A percentile compares a stretch with the other conserved stretches of the same genome.
Evolutionary conservation across 2,113 vertebrate genomes (phyloP).

Genomic region (Amphiprion percula): DNA sequence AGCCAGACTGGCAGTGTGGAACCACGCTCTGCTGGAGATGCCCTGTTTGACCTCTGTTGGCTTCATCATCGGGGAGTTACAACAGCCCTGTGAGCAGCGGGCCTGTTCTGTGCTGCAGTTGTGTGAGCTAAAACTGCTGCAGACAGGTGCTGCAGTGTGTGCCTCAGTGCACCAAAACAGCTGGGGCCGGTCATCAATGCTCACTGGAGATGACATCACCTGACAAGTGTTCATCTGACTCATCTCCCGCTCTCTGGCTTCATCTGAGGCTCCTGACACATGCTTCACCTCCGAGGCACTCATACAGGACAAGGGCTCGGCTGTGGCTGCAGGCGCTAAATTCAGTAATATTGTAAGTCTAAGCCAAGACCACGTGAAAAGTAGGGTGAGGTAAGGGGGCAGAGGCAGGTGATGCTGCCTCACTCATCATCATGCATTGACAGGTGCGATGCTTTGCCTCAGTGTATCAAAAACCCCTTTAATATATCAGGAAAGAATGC

Average conservation of each 20-base stretch:
- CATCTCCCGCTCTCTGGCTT: slow-evolving; percentile 71
- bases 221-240: slow-evolving; percentile 83
- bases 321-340: slow-evolving; percentile 18
- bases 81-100: slow-evolving; percentile 52
- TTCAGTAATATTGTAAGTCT: slow-evolving; percentile 36
- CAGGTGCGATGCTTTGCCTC: slow-evolving; percentile 56
- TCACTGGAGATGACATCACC: slow-evolving; percentile 84
- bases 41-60: slow-evolving; percentile 64
- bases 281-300: slow-evolving; percentile 64
- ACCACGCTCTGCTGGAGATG: slow-evolving; percentile 50
- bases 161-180: slow-evolving; percentile 76
- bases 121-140: slow-evolving; percentile 64
- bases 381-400: slow-evolving; percentile 58
- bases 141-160: slow-evolving; percentile 78
- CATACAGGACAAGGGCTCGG: slow-evolving; percentile 28
- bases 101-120: slow-evolving; percentile 56
- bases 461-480: slow-evolving; percentile 44
- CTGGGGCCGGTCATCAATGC: slow-evolving; percentile 75
- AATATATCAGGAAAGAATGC: slow-evolving; percentile 43
- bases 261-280: slow-evolving; percentile 62
- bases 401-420: slow-evolving; percentile 52
- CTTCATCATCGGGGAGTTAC: slow-evolving; percentile 59
- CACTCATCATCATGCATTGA: slow-evolving; percentile 56
- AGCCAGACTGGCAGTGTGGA: slow-evolving; percentile 14
- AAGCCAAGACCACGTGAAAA: slow-evolving; percentile 30